Evolutionary conservation across 2,797 vertebrate genomes (phyloP), one percentile per base, ranked within the genome.

Genomic region (Acridotheres tristis): DNA sequence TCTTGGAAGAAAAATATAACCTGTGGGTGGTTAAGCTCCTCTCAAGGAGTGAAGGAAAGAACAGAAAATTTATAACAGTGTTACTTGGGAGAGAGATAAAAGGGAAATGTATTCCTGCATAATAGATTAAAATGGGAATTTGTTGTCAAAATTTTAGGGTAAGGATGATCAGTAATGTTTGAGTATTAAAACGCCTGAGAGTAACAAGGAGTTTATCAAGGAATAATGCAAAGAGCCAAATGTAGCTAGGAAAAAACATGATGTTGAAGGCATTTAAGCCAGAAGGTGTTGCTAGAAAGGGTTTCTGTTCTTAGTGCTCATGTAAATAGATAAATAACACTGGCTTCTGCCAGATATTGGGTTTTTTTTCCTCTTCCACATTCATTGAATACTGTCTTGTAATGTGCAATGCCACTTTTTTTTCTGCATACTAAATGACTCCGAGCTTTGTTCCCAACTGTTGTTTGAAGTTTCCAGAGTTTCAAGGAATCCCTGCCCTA

Each of bases 21-120:
- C 50, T 34, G 80, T 81, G 80, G 92, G 90, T 55, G 77, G 80
- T 57, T 85, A 51, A 92, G 42, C 50, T 90, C 42, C 54, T 83
- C 63, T 0, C 0, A 40, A 84, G 47, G 55, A 88, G 29, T 38
- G 29, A 78, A 65, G 43, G 57, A 85, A 66, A 53, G 76, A 89
- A 88, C 81, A 71, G 47, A 45, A 89, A 47, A 95, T 95, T 83
- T 88, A 85, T 83, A 67, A 93, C 92, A 68, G 51, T 84, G 40
- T 34, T 78, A 80, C 63, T 32, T 53, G 22, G 20, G 42, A 82
- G 48, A 57, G 62, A 68, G 40, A 80, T 54, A 51, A 93, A 86
- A 90, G 48, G 22, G 20, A 68, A 0, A 2, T 50, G 36, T 89
- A 38, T 48, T 79, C 53, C 73, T 62, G 20, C 20, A 3, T 67